phyloP scores from a whole-genome alignment of 2,113 vertebrate species.

The Lampris megalopsis region DNA sequence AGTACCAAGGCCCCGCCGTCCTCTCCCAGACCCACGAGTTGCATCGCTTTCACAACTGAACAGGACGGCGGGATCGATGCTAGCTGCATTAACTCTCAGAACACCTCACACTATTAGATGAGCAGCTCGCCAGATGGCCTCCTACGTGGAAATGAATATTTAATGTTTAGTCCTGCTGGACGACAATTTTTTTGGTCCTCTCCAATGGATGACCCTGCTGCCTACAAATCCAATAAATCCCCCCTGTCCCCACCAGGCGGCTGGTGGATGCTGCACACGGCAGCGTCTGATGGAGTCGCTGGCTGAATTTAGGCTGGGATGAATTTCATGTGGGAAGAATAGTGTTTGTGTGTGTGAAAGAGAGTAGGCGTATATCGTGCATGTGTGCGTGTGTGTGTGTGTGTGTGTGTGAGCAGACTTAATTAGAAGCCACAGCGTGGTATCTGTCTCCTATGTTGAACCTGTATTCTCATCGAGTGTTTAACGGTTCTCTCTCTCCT shows the following conservation, averaged over 20 bases:
- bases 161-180: slow-evolving; percentile 51
- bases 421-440: background rate
- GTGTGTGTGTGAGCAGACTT: background rate
- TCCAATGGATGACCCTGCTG: slow-evolving; percentile 49
- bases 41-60: background rate
- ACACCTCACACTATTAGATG: background rate
- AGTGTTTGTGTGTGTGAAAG: background rate
- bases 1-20: background rate
- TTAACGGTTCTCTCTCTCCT: background rate
- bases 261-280: slow-evolving; percentile 29
- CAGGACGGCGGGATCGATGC: slow-evolving; percentile 17
- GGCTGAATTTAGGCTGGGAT: slow-evolving; percentile 27
- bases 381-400: slow-evolving; percentile 5
- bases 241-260: slow-evolving; percentile 35
- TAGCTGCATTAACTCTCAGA: slow-evolving; percentile 14
- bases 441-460: background rate
- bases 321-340: background rate
- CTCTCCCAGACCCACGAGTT: background rate
- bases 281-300: slow-evolving; percentile 46
- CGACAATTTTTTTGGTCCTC: slow-evolving; percentile 24
- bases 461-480: background rate
- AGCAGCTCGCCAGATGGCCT: slow-evolving; percentile 16
- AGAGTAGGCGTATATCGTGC: background rate
- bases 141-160: slow-evolving; percentile 55
- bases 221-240: slow-evolving; percentile 58